phyloP scores from a whole-genome alignment of 2,888 invertebrate genomes.

The Cremastobaeus sp. region DNA sequence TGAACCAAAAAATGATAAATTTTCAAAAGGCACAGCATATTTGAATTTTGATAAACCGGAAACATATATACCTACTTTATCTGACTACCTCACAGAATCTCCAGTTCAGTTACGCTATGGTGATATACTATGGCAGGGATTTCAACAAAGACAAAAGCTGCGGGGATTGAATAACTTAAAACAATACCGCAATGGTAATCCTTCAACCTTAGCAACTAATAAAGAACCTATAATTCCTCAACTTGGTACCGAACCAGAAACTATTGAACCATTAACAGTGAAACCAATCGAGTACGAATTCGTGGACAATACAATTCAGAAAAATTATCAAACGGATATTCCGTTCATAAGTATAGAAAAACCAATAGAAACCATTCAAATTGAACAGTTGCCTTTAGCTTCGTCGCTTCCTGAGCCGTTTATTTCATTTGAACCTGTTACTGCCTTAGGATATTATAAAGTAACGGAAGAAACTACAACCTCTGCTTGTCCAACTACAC shows the following conservation, averaged over 20 bases:
- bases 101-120: constrained; percentile 62
- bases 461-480: constrained; percentile 16
- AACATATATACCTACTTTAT: no score
- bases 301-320: constrained; percentile 12
- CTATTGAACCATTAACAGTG: constrained; percentile 31
- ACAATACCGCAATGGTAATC: not conserved
- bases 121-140: constrained; percentile 68
- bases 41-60: no score
- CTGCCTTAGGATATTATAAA: constrained; percentile 1
- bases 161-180: constrained; percentile 54
- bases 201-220: constrained; percentile 1
- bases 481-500: not conserved
- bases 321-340: constrained; percentile 4
- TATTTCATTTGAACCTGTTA: constrained; percentile 14
- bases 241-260: constrained; percentile 4
- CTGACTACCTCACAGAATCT: no score
- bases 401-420: constrained; percentile 17
- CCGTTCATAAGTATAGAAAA: constrained; percentile 21
- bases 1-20: no score
- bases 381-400: constrained; percentile 23
- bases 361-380: constrained; percentile 43
- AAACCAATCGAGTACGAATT: constrained; percentile 7
- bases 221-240: constrained; percentile 11
- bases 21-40: no score
- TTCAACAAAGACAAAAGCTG: constrained; percentile 64